Percentiles rank a stretch among this genome's conserved stretches.
phyloP scores from a whole-genome alignment of 2,888 invertebrate species.

The Acanthococcus lagerstroemiae region DNA sequence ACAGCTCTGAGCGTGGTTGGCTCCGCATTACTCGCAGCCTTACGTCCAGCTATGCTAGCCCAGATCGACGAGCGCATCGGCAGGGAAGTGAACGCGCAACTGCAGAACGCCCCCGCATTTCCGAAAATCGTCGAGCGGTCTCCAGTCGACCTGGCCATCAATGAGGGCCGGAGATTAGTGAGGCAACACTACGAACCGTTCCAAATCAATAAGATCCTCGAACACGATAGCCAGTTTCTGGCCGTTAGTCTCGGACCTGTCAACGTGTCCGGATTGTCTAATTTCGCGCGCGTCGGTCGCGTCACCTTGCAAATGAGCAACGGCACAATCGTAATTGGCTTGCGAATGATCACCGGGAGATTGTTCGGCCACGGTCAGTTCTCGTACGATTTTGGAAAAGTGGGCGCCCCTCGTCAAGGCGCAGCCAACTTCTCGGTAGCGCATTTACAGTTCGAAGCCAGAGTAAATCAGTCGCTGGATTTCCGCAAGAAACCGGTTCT shows the following conservation, averaged over 20 bases:
- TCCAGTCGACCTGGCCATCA: constrained; percentile 71
- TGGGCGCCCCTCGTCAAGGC: constrained; percentile 46
- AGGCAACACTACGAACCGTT: constrained; percentile 59
- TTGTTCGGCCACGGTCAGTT: constrained; percentile 66
- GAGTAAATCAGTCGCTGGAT: constrained; percentile 65
- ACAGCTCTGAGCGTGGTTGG: constrained; percentile 66
- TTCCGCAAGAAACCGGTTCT: constrained; percentile 60
- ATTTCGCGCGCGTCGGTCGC: constrained; percentile 70
- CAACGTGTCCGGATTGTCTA: constrained; percentile 58
- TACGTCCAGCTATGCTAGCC: constrained; percentile 70
- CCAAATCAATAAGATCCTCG: constrained; percentile 36
- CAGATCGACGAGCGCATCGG: constrained; percentile 67
- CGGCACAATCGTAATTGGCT: constrained; percentile 52
- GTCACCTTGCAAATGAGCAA: constrained; percentile 62
- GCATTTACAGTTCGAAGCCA: constrained; percentile 54
- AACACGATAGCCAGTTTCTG: constrained; percentile 27
- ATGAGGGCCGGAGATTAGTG: constrained; percentile 61
- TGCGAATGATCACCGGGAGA: constrained; percentile 70
- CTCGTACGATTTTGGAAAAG: constrained; percentile 53
- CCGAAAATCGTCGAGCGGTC: constrained; percentile 41
- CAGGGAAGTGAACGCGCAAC: constrained; percentile 60
- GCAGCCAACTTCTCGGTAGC: constrained; percentile 67
- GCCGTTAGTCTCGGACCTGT: constrained; percentile 17
- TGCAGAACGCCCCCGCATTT: constrained; percentile 68
- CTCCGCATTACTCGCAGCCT: constrained; percentile 68